Percentiles rank a stretch among this genome's conserved stretches.
These are phyloP conservation scores for Leucania comma DNA, from an alignment of 2,888 invertebrate species.

Conservation along the genomic window DNA sequence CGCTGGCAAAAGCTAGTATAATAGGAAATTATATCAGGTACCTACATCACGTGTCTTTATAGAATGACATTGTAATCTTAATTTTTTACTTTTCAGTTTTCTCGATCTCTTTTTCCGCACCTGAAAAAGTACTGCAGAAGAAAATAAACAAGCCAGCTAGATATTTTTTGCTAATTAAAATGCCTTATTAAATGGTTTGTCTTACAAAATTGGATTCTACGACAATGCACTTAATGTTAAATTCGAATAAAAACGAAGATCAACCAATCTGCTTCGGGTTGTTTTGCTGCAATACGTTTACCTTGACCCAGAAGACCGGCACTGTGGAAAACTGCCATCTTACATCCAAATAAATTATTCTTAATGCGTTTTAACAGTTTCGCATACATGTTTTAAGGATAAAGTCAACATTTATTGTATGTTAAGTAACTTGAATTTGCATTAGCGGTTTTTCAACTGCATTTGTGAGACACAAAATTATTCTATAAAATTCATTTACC, in stretches of 20 bases:
- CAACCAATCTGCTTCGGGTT: slow-evolving; percentile 41
- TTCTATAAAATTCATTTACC: too few species aligned
- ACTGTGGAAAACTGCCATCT: slow-evolving; percentile 37
- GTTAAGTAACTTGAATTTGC: background rate
- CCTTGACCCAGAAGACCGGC: slow-evolving; percentile 54
- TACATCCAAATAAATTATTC: slow-evolving; percentile 57
- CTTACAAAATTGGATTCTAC: slow-evolving; percentile 25
- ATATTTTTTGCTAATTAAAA: slow-evolving; percentile 37
- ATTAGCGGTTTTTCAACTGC: background rate
- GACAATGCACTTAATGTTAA: slow-evolving; percentile 17
- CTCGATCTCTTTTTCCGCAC: slow-evolving; percentile 28
- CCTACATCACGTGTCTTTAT: too few species aligned
- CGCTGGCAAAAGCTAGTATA: too few species aligned
- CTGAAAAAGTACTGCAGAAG: slow-evolving; percentile 28
- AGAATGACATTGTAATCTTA: background rate
- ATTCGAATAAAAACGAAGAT: slow-evolving; percentile 30
- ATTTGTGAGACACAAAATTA: too few species aligned
- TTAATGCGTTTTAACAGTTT: slow-evolving; percentile 26
- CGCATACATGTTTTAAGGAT: slow-evolving; percentile 20
- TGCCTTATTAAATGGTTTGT: background rate
- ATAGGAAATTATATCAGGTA: too few species aligned
- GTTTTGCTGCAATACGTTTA: slow-evolving; percentile 39
- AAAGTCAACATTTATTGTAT: slow-evolving; percentile 20
- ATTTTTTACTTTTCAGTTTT: background rate
- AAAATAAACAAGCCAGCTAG: slow-evolving; percentile 3